A percentile compares a stretch with the other conserved stretches of the same genome.
phyloP scores from a whole-genome alignment of 2,888 invertebrate genomes.

The Pharmacophagus antenor region DNA sequence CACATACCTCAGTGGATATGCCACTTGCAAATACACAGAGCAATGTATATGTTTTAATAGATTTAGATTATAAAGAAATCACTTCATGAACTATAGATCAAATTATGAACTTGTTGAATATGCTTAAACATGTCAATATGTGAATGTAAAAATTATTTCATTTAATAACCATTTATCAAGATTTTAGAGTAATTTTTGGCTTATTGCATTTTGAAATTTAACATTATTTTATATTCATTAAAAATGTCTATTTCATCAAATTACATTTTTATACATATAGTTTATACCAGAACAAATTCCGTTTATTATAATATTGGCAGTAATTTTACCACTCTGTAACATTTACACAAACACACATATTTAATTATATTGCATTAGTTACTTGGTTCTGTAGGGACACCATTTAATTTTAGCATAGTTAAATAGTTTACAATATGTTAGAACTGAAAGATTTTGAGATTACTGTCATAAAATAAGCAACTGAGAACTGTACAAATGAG shows the following conservation, averaged over 20 bases:
- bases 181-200: no score
- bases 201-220: not conserved
- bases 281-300: not conserved
- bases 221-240: not conserved
- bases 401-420: not conserved
- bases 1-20: conserved; percentile 30
- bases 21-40: conserved; percentile 29
- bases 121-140: conserved; percentile 7
- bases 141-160: not conserved
- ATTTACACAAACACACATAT: no score
- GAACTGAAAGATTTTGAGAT: no score
- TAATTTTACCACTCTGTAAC: not conserved
- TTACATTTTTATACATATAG: not conserved
- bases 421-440: no score
- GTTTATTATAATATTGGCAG: not conserved
- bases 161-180: no score
- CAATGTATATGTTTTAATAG: conserved; percentile 17
- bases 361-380: not conserved
- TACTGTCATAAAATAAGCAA: not conserved
- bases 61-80: conserved; percentile 9
- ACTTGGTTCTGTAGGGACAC: not conserved
- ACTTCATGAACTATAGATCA: conserved; percentile 11
- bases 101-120: conserved; percentile 12
- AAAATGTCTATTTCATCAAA: not conserved
- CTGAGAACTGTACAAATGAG: not conserved